Evolutionary conservation across 2,113 vertebrate genomes (phyloP), one percentile per base, ranked within the genome.

Genomic region (Speoplatyrhinus poulsoni): DNA sequence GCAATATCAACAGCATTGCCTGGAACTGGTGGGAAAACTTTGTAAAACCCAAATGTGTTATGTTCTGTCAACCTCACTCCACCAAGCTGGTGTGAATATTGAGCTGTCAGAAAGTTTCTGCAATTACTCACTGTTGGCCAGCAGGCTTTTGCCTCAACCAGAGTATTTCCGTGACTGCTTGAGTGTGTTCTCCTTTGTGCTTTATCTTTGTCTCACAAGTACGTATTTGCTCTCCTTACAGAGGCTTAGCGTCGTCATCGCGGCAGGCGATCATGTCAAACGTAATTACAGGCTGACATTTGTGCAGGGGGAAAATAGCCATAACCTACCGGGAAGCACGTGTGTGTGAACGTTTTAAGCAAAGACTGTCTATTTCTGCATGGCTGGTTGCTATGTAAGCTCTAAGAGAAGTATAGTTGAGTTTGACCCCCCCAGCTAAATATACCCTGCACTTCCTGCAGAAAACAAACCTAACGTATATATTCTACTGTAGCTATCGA

Each of bases 211-310:
- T 76, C 58, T 54, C 19, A 48, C 2, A 62, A 54, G 67, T 56
- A 53, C 65, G 9, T 53, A 26, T 68, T 73, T 74, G 50, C 65
- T 65, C 62, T 57, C 57, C 57, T 83, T 68, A 52, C 16, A 8
- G 64, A 26, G 3, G 12, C 41, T 60, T 6, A 3, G 50, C 1
- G 12, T 56, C 75, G 84, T 82, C 85, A 84, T 88, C 75, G 9
- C 82, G 59, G 46, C 76, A 59, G 62, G 79, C 15, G 1, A 62
- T 55, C 69, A 53, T 60, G 69, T 85, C 82, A 75, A 64, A 17
- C 46, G 68, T 72, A 63, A 67, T 83, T 80, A 76, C 82, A 82
- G 79, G 82, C 76, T 75, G 76, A 75, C 65, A 4, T 71, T 63
- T 79, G 70, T 67, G 33, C 60, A 36, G 12, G 1, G 52, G 69